Conservation (phyloP, 2,113 vertebrate genomes). For the Hydrochoerus hydrochaeris region DNA sequence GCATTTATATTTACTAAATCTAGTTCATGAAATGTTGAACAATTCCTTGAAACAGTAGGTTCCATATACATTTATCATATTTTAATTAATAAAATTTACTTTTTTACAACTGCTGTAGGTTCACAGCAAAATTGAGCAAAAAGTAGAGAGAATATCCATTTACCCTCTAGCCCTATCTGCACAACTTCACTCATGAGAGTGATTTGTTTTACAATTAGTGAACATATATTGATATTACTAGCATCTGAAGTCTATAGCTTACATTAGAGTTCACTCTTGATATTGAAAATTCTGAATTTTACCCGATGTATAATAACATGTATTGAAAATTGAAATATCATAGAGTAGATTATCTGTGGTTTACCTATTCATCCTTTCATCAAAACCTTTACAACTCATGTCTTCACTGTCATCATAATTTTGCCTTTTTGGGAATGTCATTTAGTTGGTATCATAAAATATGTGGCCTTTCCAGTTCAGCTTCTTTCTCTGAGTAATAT, state of each 20-base stretch:
- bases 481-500: background rate
- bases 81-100: background rate
- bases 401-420: background rate
- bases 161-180: fast-evolving
- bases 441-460: background rate
- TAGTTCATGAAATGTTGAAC: background rate
- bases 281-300: background rate
- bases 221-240: background rate
- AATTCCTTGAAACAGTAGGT: background rate
- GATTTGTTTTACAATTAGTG: too few relatives aligned
- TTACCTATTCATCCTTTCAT: background rate
- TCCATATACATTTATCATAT: background rate
- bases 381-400: background rate
- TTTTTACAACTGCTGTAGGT: background rate
- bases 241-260: background rate
- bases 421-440: background rate
- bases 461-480: background rate
- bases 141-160: background rate
- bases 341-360: background rate
- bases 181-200: background rate
- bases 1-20: background rate
- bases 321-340: too few relatives aligned
- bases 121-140: background rate
- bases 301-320: background rate
- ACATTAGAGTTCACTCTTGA: background rate